Percentiles rank a stretch among this genome's conserved stretches.
These are phyloP conservation scores for Pogona vitticeps DNA, from an alignment of 2,113 vertebrate genomes.

Conservation along the genomic window DNA sequence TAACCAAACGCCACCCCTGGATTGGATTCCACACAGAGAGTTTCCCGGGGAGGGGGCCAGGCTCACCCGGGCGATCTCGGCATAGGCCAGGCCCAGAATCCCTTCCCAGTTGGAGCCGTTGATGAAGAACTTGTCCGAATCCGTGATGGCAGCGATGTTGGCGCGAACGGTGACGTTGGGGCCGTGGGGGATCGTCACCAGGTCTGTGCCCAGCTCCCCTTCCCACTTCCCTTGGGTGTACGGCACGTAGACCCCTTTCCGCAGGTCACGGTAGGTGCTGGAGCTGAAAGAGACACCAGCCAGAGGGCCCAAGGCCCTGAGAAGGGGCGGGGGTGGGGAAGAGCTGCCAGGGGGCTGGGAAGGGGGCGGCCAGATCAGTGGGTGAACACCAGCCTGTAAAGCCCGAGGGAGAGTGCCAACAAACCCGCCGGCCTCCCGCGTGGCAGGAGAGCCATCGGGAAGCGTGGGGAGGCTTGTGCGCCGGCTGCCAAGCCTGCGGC, in stretches of 20 bases:
- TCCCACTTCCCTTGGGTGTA: conserved; percentile 99
- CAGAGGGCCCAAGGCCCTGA: neutral
- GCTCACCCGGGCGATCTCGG: conserved; percentile 93
- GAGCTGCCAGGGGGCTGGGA: neutral
- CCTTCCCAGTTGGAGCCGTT: conserved; percentile 99
- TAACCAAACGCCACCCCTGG: too few species aligned
- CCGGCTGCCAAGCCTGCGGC: too few species aligned
- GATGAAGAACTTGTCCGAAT: conserved; percentile 98
- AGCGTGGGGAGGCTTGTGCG: too few species aligned
- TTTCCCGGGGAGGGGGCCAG: neutral
- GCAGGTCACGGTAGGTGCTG: conserved; percentile 89
- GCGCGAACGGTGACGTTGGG: conserved; percentile 92
- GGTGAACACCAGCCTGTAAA: too few species aligned
- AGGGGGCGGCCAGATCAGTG: too few species aligned
- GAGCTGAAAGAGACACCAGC: conserved; percentile 76
- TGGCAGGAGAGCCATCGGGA: too few species aligned
- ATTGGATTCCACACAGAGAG: neutral
- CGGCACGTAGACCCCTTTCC: conserved; percentile 92
- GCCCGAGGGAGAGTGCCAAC: too few species aligned
- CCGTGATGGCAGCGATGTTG: conserved; percentile 96
- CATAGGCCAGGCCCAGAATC: conserved; percentile 95
- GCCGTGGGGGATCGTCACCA: conserved; percentile 93
- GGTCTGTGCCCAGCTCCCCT: conserved; percentile 93
- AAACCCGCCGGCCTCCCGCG: too few species aligned
- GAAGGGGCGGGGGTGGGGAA: neutral